Conservation (phyloP, 1,140 invertebrate species). For the Leptopilina boulardi region DNA sequence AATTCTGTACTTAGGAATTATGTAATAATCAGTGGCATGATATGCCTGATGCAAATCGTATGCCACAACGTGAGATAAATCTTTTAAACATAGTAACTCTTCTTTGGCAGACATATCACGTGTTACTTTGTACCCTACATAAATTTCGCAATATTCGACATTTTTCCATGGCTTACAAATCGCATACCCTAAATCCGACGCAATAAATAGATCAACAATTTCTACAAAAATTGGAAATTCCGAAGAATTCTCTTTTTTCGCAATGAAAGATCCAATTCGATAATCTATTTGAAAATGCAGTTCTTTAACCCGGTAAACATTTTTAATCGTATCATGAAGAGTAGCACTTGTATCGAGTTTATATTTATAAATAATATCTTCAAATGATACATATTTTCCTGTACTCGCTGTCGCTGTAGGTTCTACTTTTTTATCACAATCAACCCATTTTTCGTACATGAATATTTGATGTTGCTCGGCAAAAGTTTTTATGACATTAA, state of each 20-base stretch:
- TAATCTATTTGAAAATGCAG: neutral
- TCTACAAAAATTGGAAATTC: conserved; percentile 35
- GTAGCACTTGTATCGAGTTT: neutral
- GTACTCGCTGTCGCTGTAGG: conserved; percentile 2
- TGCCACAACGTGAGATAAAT: too few relatives aligned
- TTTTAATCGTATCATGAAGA: neutral
- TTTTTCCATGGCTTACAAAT: conserved; percentile 24
- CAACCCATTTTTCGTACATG: conserved; percentile 34
- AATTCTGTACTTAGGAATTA: too few relatives aligned
- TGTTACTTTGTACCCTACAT: neutral
- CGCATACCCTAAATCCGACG: neutral
- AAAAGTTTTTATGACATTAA: conserved; percentile 38
- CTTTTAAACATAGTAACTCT: too few relatives aligned
- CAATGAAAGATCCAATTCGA: conserved; percentile 17
- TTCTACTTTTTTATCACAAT: conserved; percentile 34
- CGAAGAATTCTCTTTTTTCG: neutral
- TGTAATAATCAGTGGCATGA: too few relatives aligned
- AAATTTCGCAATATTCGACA: conserved; percentile 13
- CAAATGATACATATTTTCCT: neutral
- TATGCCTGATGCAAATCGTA: too few relatives aligned
- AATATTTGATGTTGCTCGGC: conserved; percentile 40
- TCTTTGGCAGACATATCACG: too few relatives aligned
- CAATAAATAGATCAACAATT: conserved; percentile 11
- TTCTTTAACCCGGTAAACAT: conserved; percentile 33
- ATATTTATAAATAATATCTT: conserved; percentile 5